Conservation (phyloP, 2,888 invertebrate species). For the Caenorhabditis imperialis region DNA sequence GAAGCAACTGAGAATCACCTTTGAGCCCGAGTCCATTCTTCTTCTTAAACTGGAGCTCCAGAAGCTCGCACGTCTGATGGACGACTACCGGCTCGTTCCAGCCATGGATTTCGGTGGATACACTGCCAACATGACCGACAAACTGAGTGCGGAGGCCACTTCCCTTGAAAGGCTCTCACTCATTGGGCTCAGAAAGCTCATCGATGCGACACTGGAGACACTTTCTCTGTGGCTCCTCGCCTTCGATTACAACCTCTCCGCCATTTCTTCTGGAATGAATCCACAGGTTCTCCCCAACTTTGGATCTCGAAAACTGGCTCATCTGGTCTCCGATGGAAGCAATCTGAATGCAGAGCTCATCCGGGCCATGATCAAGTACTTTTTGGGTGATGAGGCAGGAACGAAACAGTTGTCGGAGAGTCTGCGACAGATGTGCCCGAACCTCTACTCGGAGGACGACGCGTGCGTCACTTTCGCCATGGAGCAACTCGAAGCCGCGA, state of each 20-base stretch:
- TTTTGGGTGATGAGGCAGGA: conserved; percentile 93
- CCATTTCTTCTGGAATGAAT: conserved; percentile 63
- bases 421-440: conserved; percentile 91
- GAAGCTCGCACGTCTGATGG: conserved; percentile 57
- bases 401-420: conserved; percentile 91
- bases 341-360: conserved; percentile 62
- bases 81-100: conserved; percentile 70
- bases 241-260: conserved; percentile 91
- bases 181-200: conserved; percentile 78
- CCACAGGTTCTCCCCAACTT: conserved; percentile 46
- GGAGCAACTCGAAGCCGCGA: conserved; percentile 67
- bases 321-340: conserved; percentile 61
- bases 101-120: conserved; percentile 39
- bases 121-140: conserved; percentile 24
- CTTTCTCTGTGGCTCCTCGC: conserved; percentile 93
- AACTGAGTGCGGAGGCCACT: conserved; percentile 69
- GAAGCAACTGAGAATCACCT: conserved; percentile 41
- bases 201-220: conserved; percentile 85
- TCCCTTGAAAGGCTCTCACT: conserved; percentile 76
- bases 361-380: conserved; percentile 79
- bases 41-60: conserved; percentile 46
- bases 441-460: conserved; percentile 82
- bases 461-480: conserved; percentile 67
- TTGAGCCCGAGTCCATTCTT: conserved; percentile 24
- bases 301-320: conserved; percentile 54